These are phyloP conservation scores for Engraulis encrasicolus DNA, from an alignment of 2,113 vertebrate species.

Conservation along the genomic window DNA sequence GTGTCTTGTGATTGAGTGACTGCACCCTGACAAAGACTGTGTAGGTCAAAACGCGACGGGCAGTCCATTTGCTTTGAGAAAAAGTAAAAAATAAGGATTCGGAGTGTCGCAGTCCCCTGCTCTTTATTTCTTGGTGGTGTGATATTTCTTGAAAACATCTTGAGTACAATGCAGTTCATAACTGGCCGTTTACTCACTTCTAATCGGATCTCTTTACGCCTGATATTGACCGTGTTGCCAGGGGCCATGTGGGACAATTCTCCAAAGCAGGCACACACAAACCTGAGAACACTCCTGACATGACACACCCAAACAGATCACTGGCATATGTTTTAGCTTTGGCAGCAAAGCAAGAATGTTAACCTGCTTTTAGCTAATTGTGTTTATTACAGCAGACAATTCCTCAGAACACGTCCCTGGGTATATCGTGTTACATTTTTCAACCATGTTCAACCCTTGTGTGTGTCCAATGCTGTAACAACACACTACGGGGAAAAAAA, in stretches of 20 bases:
- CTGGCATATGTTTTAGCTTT: slow-evolving; percentile 31
- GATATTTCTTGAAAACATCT: too few relatives aligned
- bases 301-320: not conserved
- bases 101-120: too few relatives aligned
- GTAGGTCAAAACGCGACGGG: too few relatives aligned
- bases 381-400: not conserved
- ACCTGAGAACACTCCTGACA: not conserved
- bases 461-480: not conserved
- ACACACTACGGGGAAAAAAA: too few relatives aligned
- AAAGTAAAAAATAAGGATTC: too few relatives aligned
- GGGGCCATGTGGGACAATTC: not conserved
- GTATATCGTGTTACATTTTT: not conserved
- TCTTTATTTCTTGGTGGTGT: too few relatives aligned
- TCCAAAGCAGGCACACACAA: not conserved
- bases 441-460: not conserved
- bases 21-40: too few relatives aligned
- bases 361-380: slow-evolving; percentile 15
- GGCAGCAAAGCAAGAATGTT: not conserved
- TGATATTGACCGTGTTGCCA: not conserved
- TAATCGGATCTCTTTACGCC: too few relatives aligned
- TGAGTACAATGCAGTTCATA: too few relatives aligned
- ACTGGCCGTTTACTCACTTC: too few relatives aligned
- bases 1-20: too few relatives aligned
- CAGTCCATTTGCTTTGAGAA: too few relatives aligned
- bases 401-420: not conserved